phyloP scores from a whole-genome alignment of 2,888 invertebrate genomes.

The Hemistola chrysoprasaria region DNA sequence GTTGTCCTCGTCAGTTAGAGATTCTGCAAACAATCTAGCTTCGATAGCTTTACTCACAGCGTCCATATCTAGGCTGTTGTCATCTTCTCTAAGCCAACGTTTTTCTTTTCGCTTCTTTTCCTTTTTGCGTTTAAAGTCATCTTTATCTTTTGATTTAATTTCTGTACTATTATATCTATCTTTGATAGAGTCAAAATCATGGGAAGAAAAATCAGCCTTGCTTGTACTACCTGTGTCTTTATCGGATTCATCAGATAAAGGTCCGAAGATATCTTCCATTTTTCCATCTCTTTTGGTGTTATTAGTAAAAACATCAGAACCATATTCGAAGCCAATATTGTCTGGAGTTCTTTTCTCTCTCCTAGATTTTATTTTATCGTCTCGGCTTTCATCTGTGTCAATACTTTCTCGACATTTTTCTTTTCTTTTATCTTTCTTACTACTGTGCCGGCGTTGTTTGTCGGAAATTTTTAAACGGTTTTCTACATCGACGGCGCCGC shows the following conservation, averaged over 20 bases:
- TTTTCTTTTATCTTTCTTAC: slow-evolving; percentile 83
- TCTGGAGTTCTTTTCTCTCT: slow-evolving; percentile 75
- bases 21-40: slow-evolving; percentile 89
- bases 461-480: slow-evolving; percentile 70
- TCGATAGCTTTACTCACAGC: slow-evolving; percentile 92
- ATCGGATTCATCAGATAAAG: slow-evolving; percentile 88
- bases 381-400: slow-evolving; percentile 69
- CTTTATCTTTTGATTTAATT: slow-evolving; percentile 66
- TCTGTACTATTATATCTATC: slow-evolving; percentile 40
- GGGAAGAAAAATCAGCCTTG: slow-evolving; percentile 49
- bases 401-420: slow-evolving; percentile 80
- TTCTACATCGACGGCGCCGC: slow-evolving; percentile 44
- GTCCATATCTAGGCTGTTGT: slow-evolving; percentile 90
- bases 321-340: slow-evolving; percentile 45
- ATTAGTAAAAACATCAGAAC: slow-evolving; percentile 48
- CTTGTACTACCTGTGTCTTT: slow-evolving; percentile 45
- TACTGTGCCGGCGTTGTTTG: slow-evolving; percentile 76
- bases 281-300: slow-evolving; percentile 86
- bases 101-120: slow-evolving; percentile 85
- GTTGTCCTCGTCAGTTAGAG: slow-evolving; percentile 74
- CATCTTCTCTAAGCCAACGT: slow-evolving; percentile 84
- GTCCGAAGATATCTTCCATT: slow-evolving; percentile 95
- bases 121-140: slow-evolving; percentile 81
- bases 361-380: slow-evolving; percentile 82
- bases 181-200: slow-evolving; percentile 44